Evolutionary conservation across 2,888 invertebrate species (phyloP), one percentile per base, ranked within the genome.

Genomic region (Nephrotoma flavescens): DNA sequence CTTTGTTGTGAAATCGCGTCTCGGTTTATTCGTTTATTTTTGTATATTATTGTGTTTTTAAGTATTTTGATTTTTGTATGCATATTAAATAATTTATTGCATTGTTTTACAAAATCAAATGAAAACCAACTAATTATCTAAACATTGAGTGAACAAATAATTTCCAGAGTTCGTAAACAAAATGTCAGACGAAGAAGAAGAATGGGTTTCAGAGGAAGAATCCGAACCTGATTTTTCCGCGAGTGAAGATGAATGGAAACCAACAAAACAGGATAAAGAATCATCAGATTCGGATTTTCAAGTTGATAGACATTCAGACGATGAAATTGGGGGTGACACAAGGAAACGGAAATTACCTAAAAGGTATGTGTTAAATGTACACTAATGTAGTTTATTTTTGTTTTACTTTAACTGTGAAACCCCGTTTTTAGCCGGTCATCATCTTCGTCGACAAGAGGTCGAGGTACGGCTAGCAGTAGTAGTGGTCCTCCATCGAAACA

Each of bases 241-340:
- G 11, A 91, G 91, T 87, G 90, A 92, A 88, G 92, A 92, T 88
- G 91, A 91, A 87, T 91, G 91, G 89, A 90, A 90, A 45, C 90
- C 90, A 6, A 45, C 86, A 11, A 86, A 86, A 31, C 41, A 86
- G 41, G 57, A 86, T 12, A 52, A 52, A 86, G 44, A 57, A 42
- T 52, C 44, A 31, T 86, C 52, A 6, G 52, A 52, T 52, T 52
- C 86, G 0, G 86, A 86, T 57, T 52, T 41, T n/a, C 31, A 42
- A 86, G 11, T 41, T 12, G 86, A 71, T 71, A 9, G 31, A 71
- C 71, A 71, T 71, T 71, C 71, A 0, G 71, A 85, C 19, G 44
- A 85, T 85, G 42, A 15, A 41, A 44, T 15, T 42, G 42, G 2
- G 5, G 19, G 31, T 9, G 15, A 7, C 7, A 44, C 44, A 19